These are phyloP conservation scores for Eupithecia abbreviata DNA, from an alignment of 2,888 invertebrate genomes.

Conservation along the genomic window DNA sequence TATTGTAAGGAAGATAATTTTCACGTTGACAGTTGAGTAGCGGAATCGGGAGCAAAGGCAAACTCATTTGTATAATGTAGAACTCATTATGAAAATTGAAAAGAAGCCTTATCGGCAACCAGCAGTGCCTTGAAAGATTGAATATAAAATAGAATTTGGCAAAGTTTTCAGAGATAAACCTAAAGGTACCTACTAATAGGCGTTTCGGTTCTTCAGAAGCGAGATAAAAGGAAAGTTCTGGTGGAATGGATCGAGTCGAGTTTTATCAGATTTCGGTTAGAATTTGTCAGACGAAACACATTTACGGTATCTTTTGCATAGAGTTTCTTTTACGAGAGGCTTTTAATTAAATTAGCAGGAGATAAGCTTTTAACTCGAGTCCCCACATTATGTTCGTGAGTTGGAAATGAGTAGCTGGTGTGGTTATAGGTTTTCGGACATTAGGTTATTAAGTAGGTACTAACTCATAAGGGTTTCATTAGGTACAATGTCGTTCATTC, in stretches of 20 bases:
- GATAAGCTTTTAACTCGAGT: conserved; percentile 26
- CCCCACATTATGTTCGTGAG: conserved; percentile 9
- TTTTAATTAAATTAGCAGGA: conserved; percentile 55
- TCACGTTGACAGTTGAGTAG: not conserved
- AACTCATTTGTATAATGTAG: conserved; percentile 38
- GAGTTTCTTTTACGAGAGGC: conserved; percentile 49
- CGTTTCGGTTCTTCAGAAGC: conserved; percentile 44
- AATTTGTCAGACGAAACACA: conserved; percentile 53
- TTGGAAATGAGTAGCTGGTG: not conserved
- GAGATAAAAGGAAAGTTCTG: conserved; percentile 50
- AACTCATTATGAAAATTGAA: conserved; percentile 44
- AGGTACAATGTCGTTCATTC: not conserved
- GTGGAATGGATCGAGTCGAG: conserved; percentile 48
- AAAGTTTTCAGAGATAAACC: conserved; percentile 47
- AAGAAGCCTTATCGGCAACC: conserved; percentile 44
- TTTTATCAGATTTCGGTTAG: conserved; percentile 55
- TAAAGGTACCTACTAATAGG: conserved; percentile 42
- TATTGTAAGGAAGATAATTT: not conserved
- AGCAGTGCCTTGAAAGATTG: conserved; percentile 49
- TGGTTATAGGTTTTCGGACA: not conserved
- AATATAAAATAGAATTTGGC: conserved; percentile 49
- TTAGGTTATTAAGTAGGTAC: not conserved
- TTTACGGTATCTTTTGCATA: conserved; percentile 52
- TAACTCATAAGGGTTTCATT: not conserved
- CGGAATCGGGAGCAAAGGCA: conserved; percentile 9